phyloP scores from a whole-genome alignment of 2,797 vertebrate species.

The Ibycter americanus region DNA sequence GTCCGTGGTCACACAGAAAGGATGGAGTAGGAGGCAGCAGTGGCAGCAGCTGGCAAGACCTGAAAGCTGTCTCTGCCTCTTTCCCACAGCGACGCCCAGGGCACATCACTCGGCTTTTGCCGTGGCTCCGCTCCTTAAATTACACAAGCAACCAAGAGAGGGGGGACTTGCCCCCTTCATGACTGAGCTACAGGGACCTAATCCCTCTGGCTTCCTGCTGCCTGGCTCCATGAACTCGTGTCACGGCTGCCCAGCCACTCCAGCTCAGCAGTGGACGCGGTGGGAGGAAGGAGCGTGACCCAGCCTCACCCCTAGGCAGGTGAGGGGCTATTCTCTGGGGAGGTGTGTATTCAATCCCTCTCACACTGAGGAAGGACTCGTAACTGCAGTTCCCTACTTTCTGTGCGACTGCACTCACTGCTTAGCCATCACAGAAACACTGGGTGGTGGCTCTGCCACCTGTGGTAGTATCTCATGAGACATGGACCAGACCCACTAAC shows the following conservation, averaged over 20 bases:
- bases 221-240: not conserved
- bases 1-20: not conserved
- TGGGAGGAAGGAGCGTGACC: not conserved
- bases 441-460: not conserved
- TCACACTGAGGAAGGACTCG: not conserved
- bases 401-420: not conserved
- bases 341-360: not conserved
- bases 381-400: not conserved
- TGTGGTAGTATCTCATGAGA: not conserved
- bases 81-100: not conserved
- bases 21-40: not conserved
- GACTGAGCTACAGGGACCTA: not conserved
- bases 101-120: not conserved
- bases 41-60: not conserved
- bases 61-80: not conserved
- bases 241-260: not conserved
- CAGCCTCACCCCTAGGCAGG: not conserved
- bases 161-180: not conserved
- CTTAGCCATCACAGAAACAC: not conserved
- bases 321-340: not conserved
- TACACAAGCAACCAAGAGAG: not conserved
- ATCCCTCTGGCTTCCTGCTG: not conserved
- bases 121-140: not conserved
- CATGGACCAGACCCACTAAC: not conserved
- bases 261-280: not conserved